These are phyloP conservation scores for Gobiocypris rarus DNA, from an alignment of 2,113 vertebrate species.

Conservation along the genomic window DNA sequence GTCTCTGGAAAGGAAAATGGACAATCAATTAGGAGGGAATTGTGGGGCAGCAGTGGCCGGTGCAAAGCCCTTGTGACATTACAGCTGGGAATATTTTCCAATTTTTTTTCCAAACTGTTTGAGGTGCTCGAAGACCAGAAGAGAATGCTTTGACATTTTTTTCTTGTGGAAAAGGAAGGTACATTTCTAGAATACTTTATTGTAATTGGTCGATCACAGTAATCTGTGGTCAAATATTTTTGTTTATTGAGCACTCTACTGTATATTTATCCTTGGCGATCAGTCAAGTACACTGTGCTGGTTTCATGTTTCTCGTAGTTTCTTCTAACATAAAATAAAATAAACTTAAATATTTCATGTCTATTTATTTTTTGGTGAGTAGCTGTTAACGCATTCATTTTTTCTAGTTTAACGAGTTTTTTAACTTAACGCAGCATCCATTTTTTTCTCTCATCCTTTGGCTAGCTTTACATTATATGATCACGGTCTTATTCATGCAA, in stretches of 20 bases:
- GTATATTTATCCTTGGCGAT: background rate
- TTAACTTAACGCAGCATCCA: no score
- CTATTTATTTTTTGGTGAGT: no score
- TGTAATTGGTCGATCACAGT: background rate
- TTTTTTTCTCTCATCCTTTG: no score
- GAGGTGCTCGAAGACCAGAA: background rate
- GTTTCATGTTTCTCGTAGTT: background rate
- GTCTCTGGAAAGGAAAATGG: conserved; percentile 44
- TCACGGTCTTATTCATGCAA: no score
- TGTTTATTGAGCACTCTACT: background rate
- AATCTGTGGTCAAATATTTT: background rate
- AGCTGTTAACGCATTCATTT: no score
- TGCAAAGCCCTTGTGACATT: conserved; percentile 66
- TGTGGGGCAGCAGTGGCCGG: conserved; percentile 39
- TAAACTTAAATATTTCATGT: background rate
- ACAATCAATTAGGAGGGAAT: conserved; percentile 42
- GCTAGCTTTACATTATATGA: no score
- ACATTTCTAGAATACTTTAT: conserved; percentile 13
- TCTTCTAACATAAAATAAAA: background rate
- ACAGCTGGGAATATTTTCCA: conserved; percentile 73
- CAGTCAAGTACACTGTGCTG: background rate
- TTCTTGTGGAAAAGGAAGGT: background rate
- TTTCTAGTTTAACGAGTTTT: no score
- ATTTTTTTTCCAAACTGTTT: conserved; percentile 64
- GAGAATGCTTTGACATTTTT: background rate